Base-by-base conservation (phyloP, 2,113 vertebrate genomes). In the Mohoua ochrocephala region DNA sequence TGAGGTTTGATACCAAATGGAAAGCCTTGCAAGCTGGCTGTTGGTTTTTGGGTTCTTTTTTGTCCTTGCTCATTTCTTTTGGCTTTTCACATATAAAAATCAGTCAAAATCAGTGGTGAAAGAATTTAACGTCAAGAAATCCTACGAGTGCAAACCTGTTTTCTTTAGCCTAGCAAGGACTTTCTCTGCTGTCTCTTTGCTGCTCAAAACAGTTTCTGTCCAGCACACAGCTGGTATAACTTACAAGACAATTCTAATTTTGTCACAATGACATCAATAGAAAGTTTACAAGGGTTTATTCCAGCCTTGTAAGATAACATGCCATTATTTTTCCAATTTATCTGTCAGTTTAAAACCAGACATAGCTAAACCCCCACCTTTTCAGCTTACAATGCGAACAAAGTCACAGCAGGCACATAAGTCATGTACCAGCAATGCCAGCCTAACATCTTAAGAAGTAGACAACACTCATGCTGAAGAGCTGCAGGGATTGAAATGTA, bases 251-350 rank as follows among this genome's bases (percentile, higher is more conserved):
- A 63, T 35, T 93, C 59, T 79, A 76, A 80, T 74, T 89, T 81
- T 77, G 67, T 54, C 50, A 76, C 57, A 78, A 11, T 53, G 20
- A 91, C 89, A 95, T 80, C 70, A 89, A 50, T 1, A 83, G 35
- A 73, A 94, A 80, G 42, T 77, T 77, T 91, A 76, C 70, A 95
- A 79, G 71, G 30, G 16, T 69, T 94, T 95, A 39, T 83, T 88
- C 47, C 52, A 89, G 79, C 50, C 81, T 70, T 67, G 17, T 50
- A 88, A 88, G n/a, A 93, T 61, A 86, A 70, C 47, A 60, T 50
- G n/a, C 21, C 31, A 50, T 65, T 90, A 91, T 80, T 95, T 71
- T 96, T 33, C 67, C 85, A 76, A 87, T 91, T 83, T 74, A 90
- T 77, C 67, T 79, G 57, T 47, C 90, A 88, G 52, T 86, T 91